phyloP scores from a whole-genome alignment of 1,140 invertebrate species.

The Drosophila subobscura region DNA sequence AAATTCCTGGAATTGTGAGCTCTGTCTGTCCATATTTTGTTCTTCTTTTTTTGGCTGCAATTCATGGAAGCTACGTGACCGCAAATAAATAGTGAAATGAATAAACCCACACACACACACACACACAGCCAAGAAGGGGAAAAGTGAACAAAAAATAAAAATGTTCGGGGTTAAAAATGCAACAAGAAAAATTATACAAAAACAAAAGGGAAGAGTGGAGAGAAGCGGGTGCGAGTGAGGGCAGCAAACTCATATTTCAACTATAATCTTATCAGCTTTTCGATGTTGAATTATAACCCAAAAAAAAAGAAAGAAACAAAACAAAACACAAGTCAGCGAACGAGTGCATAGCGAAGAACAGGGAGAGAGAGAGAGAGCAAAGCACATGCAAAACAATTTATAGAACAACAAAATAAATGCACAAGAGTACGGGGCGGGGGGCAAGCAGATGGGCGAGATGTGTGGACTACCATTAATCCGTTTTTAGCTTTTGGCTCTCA shows the following conservation, averaged over 20 bases:
- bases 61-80: constrained; percentile 50
- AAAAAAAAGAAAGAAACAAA: constrained; percentile 20
- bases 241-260: constrained; percentile 67
- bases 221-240: background rate
- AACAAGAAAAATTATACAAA: constrained; percentile 17
- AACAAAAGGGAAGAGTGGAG: constrained; percentile 10
- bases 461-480: constrained; percentile 49
- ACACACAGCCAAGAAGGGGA: background rate
- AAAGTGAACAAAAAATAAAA: no score
- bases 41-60: background rate
- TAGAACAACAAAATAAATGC: constrained; percentile 25
- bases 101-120: constrained; percentile 3
- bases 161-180: constrained; percentile 10
- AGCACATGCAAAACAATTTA: constrained; percentile 52
- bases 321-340: constrained; percentile 1
- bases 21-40: constrained; percentile 3
- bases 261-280: constrained; percentile 75
- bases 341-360: background rate
- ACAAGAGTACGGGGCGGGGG: background rate
- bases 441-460: background rate
- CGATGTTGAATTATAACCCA: constrained; percentile 66
- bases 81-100: constrained; percentile 23
- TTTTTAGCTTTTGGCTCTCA: constrained; percentile 27
- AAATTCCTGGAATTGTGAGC: background rate
- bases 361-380: background rate